These are phyloP conservation scores for Pristionchus japonicus DNA, from an alignment of 2,888 invertebrate species.

Conservation along the genomic window DNA sequence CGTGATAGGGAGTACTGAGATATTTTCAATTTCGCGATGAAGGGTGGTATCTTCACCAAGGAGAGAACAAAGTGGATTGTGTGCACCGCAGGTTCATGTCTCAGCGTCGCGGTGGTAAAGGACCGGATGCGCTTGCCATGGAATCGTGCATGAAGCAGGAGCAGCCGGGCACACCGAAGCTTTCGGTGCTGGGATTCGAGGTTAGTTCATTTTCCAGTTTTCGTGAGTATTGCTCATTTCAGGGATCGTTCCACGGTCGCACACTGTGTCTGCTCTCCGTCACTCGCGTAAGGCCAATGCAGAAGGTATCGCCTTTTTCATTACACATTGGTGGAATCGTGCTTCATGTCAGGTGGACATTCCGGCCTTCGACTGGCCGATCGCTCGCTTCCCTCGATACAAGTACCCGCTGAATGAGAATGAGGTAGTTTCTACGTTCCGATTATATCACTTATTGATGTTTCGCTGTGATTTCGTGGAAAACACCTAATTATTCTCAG, in stretches of 20 bases:
- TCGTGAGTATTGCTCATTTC: slow-evolving; percentile 78
- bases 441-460: no score
- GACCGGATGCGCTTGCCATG: slow-evolving; percentile 84
- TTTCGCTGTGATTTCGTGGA: no score
- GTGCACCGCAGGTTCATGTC: slow-evolving; percentile 61
- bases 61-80: no score
- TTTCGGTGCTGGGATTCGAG: slow-evolving; percentile 83
- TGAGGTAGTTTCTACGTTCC: slow-evolving; percentile 63
- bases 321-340: background rate
- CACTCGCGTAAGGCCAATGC: slow-evolving; percentile 94
- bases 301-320: no score
- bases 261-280: slow-evolving; percentile 82
- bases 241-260: slow-evolving; percentile 92
- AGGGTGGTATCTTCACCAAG: no score
- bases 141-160: slow-evolving; percentile 87
- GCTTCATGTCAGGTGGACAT: slow-evolving; percentile 82
- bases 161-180: slow-evolving; percentile 87
- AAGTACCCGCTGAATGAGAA: slow-evolving; percentile 91
- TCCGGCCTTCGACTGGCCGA: slow-evolving; percentile 95
- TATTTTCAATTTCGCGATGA: no score
- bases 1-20: no score
- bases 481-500: background rate
- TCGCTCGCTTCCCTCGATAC: slow-evolving; percentile 90
- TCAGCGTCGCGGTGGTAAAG: slow-evolving; percentile 81
- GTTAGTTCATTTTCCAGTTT: no score